A percentile compares a stretch with the other conserved stretches of the same genome.
phyloP scores from a whole-genome alignment of 2,888 invertebrate genomes.

The Lochmaea capreae region DNA sequence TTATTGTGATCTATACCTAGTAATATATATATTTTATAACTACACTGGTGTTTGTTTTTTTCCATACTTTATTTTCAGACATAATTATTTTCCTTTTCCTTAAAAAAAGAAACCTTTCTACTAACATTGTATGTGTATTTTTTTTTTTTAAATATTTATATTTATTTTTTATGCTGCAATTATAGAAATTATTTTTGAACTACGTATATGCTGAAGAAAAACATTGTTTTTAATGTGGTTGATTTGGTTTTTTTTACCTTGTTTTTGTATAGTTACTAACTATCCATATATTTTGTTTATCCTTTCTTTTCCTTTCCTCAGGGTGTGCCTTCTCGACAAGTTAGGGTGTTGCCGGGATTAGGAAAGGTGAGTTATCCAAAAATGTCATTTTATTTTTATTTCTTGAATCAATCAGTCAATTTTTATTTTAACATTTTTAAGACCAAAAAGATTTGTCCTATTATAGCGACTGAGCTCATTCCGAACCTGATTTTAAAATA shows the following conservation, averaged over 20 bases:
- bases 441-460: no score
- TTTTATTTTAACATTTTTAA: no score
- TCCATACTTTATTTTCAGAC: constrained; percentile 25
- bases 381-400: constrained; percentile 3
- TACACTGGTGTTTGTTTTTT: constrained; percentile 26
- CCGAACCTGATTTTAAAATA: no score
- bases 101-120: constrained; percentile 42
- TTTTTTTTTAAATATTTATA: no score
- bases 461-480: no score
- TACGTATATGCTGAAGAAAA: constrained; percentile 13
- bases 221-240: constrained; percentile 24
- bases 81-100: constrained; percentile 19
- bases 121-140: constrained; percentile 51
- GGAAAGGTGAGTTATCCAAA: constrained; percentile 63
- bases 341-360: constrained; percentile 64
- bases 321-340: constrained; percentile 64
- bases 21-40: constrained; percentile 35
- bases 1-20: constrained; percentile 35
- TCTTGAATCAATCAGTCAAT: no score
- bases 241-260: constrained; percentile 35
- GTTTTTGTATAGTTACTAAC: constrained; percentile 44
- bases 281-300: constrained; percentile 32
- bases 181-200: not conserved
- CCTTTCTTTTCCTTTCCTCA: constrained; percentile 48
- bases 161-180: no score